These are phyloP conservation scores for Trilocha varians DNA, from an alignment of 2,888 invertebrate species.

Conservation along the genomic window DNA sequence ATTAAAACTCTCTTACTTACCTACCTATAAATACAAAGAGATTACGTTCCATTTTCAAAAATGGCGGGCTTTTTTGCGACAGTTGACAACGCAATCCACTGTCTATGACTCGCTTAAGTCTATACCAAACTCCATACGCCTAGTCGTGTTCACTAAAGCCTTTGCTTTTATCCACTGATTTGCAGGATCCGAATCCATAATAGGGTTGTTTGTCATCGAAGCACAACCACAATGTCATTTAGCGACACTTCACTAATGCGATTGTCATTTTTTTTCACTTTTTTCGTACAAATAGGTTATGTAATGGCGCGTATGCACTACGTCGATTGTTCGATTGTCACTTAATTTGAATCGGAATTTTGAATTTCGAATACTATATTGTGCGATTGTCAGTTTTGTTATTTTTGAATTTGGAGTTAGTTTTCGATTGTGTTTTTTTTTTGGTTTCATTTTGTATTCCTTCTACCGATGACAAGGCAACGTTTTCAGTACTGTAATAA, in stretches of 20 bases:
- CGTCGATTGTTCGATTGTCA: not conserved
- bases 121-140: conserved; percentile 11
- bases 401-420: no score
- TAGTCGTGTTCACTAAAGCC: conserved; percentile 39
- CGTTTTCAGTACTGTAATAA: no score
- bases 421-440: no score
- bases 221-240: conserved; percentile 42
- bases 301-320: conserved; percentile 4
- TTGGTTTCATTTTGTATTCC: no score
- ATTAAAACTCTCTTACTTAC: no score
- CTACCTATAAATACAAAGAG: no score
- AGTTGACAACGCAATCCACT: no score
- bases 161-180: conserved; percentile 39
- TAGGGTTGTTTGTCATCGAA: conserved; percentile 38
- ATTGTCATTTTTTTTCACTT: conserved; percentile 11
- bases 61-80: no score
- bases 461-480: no score
- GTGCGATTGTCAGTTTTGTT: no score
- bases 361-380: not conserved
- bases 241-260: conserved; percentile 32
- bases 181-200: conserved; percentile 28
- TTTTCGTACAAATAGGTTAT: conserved; percentile 6
- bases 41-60: no score
- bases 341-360: not conserved
- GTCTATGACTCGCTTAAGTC: conserved; percentile 16